phyloP scores from a whole-genome alignment of 2,888 invertebrate genomes.

The Pristionchus entomophagus region DNA sequence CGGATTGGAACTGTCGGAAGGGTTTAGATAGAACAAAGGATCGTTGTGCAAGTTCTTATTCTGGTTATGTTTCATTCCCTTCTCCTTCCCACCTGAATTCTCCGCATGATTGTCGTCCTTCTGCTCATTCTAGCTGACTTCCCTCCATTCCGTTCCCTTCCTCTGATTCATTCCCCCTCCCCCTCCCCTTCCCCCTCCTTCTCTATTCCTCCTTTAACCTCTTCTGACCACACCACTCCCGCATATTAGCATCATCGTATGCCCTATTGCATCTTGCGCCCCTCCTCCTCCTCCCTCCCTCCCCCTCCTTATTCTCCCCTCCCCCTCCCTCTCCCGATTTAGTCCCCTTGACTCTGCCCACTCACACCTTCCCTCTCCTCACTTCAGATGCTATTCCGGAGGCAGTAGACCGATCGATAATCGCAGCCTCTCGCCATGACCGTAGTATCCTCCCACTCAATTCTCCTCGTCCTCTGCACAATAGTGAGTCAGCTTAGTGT shows the following conservation, averaged over 20 bases:
- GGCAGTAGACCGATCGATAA: neutral
- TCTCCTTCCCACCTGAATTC: no score
- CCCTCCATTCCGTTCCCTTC: conserved; percentile 24
- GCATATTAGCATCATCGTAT: conserved; percentile 32
- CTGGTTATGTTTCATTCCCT: neutral
- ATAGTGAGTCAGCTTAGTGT: neutral
- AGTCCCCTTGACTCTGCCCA: conserved; percentile 27
- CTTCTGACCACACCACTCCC: conserved; percentile 28
- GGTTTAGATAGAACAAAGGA: neutral
- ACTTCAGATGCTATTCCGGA: conserved; percentile 9
- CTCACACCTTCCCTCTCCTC: neutral
- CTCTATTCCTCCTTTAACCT: neutral
- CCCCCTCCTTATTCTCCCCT: neutral
- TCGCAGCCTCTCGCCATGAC: neutral
- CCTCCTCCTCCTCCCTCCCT: neutral
- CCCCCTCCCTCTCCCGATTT: conserved; percentile 37
- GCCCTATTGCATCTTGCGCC: conserved; percentile 9
- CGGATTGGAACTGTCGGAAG: no score
- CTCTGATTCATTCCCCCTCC: conserved; percentile 22
- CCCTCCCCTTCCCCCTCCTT: neutral
- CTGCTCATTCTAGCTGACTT: neutral
- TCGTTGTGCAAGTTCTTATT: no score
- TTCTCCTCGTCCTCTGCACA: conserved; percentile 5
- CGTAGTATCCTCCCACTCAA: neutral
- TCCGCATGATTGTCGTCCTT: neutral